A percentile compares a stretch with the other conserved stretches of the same genome.
These are phyloP conservation scores for Diorhabda elongata DNA, from an alignment of 1,140 invertebrate genomes.

Conservation along the genomic window DNA sequence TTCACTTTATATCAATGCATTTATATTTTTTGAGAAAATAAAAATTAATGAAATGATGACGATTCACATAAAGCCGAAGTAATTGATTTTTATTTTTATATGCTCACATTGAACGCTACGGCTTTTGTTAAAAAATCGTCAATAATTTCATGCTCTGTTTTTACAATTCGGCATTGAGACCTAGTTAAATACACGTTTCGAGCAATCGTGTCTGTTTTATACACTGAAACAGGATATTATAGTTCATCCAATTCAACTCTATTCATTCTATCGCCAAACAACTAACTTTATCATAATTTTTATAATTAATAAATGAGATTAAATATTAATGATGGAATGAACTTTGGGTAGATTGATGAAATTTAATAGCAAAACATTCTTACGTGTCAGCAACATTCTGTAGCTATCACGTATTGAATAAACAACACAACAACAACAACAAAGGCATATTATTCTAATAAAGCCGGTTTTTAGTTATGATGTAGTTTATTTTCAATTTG, in stretches of 20 bases:
- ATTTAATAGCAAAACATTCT: neutral
- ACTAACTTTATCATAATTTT: no score
- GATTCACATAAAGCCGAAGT: slow-evolving; percentile 17
- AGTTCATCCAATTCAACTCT: neutral
- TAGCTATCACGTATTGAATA: neutral
- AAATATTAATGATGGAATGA: no score
- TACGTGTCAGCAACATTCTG: neutral
- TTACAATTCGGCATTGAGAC: slow-evolving; percentile 40
- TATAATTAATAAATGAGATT: no score
- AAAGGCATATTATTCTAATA: neutral
- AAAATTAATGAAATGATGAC: neutral
- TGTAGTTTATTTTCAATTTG: neutral
- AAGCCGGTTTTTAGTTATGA: neutral
- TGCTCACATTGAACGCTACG: slow-evolving; percentile 1
- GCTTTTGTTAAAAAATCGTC: slow-evolving; percentile 3
- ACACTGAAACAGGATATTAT: slow-evolving; percentile 11
- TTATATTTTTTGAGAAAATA: no score
- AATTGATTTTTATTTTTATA: neutral
- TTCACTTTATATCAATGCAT: no score
- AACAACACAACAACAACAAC: neutral
- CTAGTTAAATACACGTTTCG: slow-evolving; percentile 44
- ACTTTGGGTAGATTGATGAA: no score
- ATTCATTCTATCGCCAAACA: no score
- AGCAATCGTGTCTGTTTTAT: slow-evolving; percentile 47
- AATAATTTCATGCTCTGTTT: slow-evolving; percentile 37